Percentiles rank a stretch among this genome's conserved stretches.
Evolutionary conservation across 2,113 vertebrate species (phyloP).

Genomic region (Bagarius yarrelli): DNA sequence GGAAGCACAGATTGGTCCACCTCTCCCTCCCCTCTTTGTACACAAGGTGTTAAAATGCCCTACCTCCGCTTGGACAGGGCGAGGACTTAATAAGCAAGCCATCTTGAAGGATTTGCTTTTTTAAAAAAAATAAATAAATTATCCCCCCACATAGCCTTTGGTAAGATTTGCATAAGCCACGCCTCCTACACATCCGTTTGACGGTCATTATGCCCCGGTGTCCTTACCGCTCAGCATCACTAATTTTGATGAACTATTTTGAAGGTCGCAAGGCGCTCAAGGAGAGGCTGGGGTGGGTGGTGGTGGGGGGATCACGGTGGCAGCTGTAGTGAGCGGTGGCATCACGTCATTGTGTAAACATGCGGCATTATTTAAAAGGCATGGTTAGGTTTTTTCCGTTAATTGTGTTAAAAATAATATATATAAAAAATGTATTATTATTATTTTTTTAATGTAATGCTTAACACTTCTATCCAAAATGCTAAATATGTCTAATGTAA

Average conservation of each 20-base stretch:
- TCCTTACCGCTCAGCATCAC: conserved; percentile 93
- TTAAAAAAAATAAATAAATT: too few relatives aligned
- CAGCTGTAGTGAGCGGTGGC: background rate
- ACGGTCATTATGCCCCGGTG: conserved; percentile 98
- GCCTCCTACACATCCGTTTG: conserved; percentile 92
- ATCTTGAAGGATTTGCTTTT: conserved; percentile 83
- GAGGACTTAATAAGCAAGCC: conserved; percentile 92
- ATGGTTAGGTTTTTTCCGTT: background rate
- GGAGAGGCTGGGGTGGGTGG: background rate
- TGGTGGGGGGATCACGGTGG: background rate
- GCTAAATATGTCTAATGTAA: conserved; percentile 5
- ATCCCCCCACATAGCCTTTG: conserved; percentile 82
- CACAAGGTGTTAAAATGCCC: conserved; percentile 54
- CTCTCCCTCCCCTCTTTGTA: background rate
- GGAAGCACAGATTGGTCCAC: background rate
- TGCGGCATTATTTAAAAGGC: too few relatives aligned
- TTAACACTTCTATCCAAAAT: background rate
- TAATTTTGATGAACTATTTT: conserved; percentile 99
- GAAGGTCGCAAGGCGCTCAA: conserved; percentile 80
- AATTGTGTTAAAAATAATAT: background rate
- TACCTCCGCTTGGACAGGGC: conserved; percentile 64
- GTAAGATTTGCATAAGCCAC: conserved; percentile 90
- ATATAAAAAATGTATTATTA: background rate
- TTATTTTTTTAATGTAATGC: background rate
- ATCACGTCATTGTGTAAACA: background rate